phyloP scores from a whole-genome alignment of 1,140 invertebrate genomes.

The Mya arenaria region DNA sequence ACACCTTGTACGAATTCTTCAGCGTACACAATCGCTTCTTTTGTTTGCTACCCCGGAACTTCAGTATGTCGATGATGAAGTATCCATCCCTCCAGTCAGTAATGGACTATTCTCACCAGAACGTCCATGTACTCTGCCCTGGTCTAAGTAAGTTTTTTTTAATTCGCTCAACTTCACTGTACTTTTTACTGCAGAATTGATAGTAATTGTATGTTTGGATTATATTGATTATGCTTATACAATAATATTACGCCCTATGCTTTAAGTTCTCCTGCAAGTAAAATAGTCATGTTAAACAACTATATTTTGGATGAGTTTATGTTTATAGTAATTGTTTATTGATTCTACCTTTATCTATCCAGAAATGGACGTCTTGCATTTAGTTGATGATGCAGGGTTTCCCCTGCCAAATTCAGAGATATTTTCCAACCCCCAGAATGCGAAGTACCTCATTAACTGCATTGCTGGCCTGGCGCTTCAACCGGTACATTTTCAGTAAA shows the following conservation, averaged over 20 bases:
- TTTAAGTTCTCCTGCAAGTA: not conserved
- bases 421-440: conserved; percentile 11
- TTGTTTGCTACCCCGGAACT: conserved; percentile 14
- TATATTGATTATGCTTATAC: not conserved
- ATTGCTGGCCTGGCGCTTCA: conserved; percentile 22
- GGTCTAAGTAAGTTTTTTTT: conserved; percentile 29
- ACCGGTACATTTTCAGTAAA: conserved; percentile 38
- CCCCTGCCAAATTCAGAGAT: not conserved
- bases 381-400: conserved; percentile 27
- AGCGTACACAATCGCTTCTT: conserved; percentile 36
- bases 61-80: not conserved
- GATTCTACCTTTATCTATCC: too few relatives aligned
- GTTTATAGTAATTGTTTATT: too few relatives aligned
- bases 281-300: not conserved
- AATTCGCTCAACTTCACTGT: not conserved
- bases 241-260: not conserved
- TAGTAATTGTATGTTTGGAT: not conserved
- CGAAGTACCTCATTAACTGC: conserved; percentile 36
- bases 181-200: not conserved
- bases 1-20: conserved; percentile 33
- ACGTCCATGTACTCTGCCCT: conserved; percentile 40
- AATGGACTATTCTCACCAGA: conserved; percentile 38
- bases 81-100: conserved; percentile 23
- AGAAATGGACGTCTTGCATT: conserved; percentile 52
- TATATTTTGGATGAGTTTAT: not conserved